phyloP scores from a whole-genome alignment of 2,888 invertebrate species.

The Ecliptopera silaceata region DNA sequence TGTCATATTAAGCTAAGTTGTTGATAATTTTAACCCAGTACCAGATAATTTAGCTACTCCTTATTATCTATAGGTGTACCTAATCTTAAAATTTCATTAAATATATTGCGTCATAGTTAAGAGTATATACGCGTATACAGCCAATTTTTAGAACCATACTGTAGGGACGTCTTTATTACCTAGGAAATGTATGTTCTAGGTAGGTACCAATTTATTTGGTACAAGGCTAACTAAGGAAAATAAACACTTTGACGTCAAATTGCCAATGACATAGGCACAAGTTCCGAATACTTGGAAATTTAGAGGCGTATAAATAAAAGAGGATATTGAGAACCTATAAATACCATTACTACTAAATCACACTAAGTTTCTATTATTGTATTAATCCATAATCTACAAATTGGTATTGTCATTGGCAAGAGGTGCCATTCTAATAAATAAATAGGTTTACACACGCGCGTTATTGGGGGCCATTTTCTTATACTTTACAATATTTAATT shows the following conservation, averaged over 20 bases:
- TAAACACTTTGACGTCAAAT: conserved; percentile 44
- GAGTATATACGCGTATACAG: no score
- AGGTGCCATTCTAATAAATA: conserved; percentile 42
- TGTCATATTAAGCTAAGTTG: background rate
- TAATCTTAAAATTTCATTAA: no score
- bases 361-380: conserved; percentile 36
- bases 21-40: background rate
- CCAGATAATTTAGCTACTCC: background rate
- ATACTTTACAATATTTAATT: conserved; percentile 2
- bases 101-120: no score
- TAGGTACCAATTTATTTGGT: background rate
- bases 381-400: conserved; percentile 26
- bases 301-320: no score
- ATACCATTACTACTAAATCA: conserved; percentile 35
- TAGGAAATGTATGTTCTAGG: background rate
- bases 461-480: conserved; percentile 18
- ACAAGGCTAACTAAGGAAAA: background rate
- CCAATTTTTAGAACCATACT: no score
- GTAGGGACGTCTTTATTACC: background rate
- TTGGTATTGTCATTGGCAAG: conserved; percentile 71
- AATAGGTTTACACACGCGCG: conserved; percentile 1
- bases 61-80: no score
- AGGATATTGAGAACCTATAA: conserved; percentile 11
- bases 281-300: background rate
- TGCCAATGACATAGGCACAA: conserved; percentile 58